Percentiles rank a stretch among this genome's conserved stretches.
phyloP scores from a whole-genome alignment of 2,888 invertebrate genomes.

The Spisula subtruncata region DNA sequence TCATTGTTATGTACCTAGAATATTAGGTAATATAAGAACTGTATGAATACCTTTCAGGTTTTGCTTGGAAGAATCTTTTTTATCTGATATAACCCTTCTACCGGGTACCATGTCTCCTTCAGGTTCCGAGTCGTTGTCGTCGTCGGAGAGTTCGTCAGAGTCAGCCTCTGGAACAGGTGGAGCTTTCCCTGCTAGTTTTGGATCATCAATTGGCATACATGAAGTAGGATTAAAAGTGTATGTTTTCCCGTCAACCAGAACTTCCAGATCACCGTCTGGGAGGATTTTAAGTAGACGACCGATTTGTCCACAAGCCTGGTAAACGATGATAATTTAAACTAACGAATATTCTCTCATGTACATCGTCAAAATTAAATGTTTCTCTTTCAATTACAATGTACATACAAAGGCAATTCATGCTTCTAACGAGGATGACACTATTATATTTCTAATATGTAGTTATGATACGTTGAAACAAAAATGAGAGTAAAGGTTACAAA shows the following conservation, averaged over 20 bases:
- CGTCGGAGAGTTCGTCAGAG: conserved; percentile 29
- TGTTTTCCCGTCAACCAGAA: conserved; percentile 54
- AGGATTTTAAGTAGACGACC: conserved; percentile 69
- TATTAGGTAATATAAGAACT: no score
- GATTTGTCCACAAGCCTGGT: conserved; percentile 66
- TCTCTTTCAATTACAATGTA: no score
- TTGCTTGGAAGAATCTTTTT: conserved; percentile 34
- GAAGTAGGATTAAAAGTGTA: conserved; percentile 65
- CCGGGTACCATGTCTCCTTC: conserved; percentile 63
- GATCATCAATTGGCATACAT: conserved; percentile 54
- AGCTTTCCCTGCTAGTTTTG: conserved; percentile 35
- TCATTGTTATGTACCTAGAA: no score
- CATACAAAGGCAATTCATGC: no score
- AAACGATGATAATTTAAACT: no score
- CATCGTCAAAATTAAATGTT: no score
- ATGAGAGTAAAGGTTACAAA: no score
- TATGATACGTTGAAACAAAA: no score
- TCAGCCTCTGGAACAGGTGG: conserved; percentile 54
- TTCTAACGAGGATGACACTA: no score
- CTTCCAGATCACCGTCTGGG: conserved; percentile 68
- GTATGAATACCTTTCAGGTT: conserved; percentile 53
- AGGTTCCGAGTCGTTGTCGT: background rate
- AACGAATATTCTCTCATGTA: no score
- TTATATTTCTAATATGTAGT: no score
- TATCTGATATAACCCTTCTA: conserved; percentile 19